Base-by-base conservation (phyloP, 2,888 invertebrate species). In the Lysandra coridon region DNA sequence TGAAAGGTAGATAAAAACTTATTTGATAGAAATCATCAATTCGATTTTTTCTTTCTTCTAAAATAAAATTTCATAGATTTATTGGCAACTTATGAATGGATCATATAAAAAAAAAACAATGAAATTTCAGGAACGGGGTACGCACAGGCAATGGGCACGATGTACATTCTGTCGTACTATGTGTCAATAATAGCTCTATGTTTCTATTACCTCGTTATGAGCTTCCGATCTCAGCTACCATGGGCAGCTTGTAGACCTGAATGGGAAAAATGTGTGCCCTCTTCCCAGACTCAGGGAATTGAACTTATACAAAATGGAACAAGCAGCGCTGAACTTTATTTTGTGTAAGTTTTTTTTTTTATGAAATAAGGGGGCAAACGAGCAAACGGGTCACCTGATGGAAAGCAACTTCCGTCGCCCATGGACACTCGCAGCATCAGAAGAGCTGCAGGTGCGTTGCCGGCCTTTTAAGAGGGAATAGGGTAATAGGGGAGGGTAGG, bases 141-240 rank as follows among this genome's bases (percentile, higher is more conserved):
- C 85, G 96, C 96, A 0, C 96, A 97, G 85, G 94, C 96, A 3
- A 87, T 96, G 0, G 96, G 96, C 0, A 95, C 96, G 4, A 87
- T 93, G 60, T 96, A 96, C 82, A 96, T 97, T 0, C 95, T 97
- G 1, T 96, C 97, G 0, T 98, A 98, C 88, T 98, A 98, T 87
- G 97, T 97, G 80, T 96, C 97, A 0, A 91, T 98, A 78, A 96
- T 97, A 91, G 97, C 96, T 0, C 87, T 97, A 37, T 97, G 97
- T 1, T 87, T 97, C 1, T 97, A 96, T 88, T 98, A 97, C 89
- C 91, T 98, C 83, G 89, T 95, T 17, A 95, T 96, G 85, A 97
- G 97, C 74, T 97, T 97, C 86, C 95, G 95, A 82, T 84, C 95
- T 0, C 95, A 95, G 1, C 88, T 98, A 76, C 98, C 98, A 0